A percentile compares a stretch with the other conserved stretches of the same genome.
Evolutionary conservation across 2,797 vertebrate species (phyloP).

Genomic region (Cyprinella venusta): DNA sequence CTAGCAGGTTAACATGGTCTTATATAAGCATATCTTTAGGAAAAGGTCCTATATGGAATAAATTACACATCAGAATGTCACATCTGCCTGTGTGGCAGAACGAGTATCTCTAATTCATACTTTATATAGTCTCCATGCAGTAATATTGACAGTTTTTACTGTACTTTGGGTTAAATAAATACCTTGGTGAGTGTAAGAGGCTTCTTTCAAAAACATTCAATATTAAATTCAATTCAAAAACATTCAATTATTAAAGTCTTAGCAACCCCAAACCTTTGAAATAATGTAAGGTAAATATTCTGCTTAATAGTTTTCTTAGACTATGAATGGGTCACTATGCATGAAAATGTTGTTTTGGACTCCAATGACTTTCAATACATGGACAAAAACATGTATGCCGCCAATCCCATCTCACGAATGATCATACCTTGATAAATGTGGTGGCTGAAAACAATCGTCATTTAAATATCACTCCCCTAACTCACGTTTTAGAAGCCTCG

Average conservation of each 20-base stretch:
- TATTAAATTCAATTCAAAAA: neutral
- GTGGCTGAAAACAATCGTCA: too few relatives aligned
- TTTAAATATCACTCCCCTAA: too few relatives aligned
- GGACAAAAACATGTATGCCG: too few relatives aligned
- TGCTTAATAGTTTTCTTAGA: neutral
- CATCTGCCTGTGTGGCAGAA: neutral
- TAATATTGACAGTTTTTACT: neutral
- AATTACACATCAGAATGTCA: slow-evolving; percentile 7
- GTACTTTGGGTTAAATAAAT: neutral
- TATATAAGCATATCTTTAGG: neutral
- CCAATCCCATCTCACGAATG: too few relatives aligned
- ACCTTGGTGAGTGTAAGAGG: neutral
- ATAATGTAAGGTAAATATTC: neutral
- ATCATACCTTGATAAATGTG: too few relatives aligned
- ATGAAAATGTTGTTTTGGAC: neutral
- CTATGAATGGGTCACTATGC: neutral
- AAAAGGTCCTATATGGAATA: neutral
- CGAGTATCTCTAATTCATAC: neutral
- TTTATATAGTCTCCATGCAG: neutral
- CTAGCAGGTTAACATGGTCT: slow-evolving; percentile 1
- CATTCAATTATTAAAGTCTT: neutral
- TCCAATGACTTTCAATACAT: neutral
- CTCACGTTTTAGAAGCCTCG: too few relatives aligned
- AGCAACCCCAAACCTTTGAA: neutral
- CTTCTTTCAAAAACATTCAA: neutral